A percentile compares a stretch with the other conserved stretches of the same genome.
phyloP scores from a whole-genome alignment of 2,797 vertebrate genomes.

The Buceros bicornis region DNA sequence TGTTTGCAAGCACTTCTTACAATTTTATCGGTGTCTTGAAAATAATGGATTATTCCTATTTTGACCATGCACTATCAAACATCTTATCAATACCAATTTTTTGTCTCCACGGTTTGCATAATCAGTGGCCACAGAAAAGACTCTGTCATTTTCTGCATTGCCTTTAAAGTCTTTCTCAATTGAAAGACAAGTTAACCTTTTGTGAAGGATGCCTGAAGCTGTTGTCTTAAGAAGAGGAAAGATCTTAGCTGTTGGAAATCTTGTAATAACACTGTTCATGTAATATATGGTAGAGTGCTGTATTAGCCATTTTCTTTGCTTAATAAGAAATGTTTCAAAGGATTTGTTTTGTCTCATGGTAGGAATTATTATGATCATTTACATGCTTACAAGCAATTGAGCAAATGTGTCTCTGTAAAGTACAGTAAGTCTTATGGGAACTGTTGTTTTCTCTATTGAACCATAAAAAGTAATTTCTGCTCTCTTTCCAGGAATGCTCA shows the following conservation, averaged over 20 bases:
- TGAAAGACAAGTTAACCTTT: neutral
- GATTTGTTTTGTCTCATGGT: neutral
- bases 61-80: neutral
- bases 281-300: neutral
- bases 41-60: neutral
- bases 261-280: neutral
- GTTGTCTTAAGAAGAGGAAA: neutral
- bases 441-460: neutral
- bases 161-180: neutral
- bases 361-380: neutral
- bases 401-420: neutral
- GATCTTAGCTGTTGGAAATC: neutral
- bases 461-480: neutral
- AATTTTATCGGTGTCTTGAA: neutral
- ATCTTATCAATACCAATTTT: neutral
- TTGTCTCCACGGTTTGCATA: neutral
- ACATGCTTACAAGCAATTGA: neutral
- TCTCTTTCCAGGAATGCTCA: neutral
- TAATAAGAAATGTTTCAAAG: neutral
- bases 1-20: neutral
- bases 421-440: neutral
- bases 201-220: neutral
- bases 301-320: neutral
- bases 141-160: neutral
- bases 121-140: neutral